Evolutionary conservation across 2,888 invertebrate species (phyloP), one percentile per base, ranked within the genome.

Genomic region (Epistrophella euchroma): DNA sequence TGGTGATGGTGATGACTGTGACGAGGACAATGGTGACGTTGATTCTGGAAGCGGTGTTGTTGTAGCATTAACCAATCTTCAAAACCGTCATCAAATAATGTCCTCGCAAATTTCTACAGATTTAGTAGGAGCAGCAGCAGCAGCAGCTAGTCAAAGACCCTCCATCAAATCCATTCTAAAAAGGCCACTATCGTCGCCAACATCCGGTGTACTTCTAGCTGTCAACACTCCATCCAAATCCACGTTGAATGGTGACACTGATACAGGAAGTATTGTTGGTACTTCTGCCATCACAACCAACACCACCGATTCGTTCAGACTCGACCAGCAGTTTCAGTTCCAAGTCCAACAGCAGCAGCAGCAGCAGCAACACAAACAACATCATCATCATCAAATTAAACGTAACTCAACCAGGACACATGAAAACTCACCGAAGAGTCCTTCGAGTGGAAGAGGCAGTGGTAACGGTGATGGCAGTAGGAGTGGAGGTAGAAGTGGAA

Each of bases 151-250:
- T 83, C 86, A 84, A 55, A 88, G 78, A 50, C 82, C 76, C 64
- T 80, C 81, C 1, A 94, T 95, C 77, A 94, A 94, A 91, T 94
- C 94, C 17, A 94, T 94, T 87, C 90, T 94, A 37, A 94, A 94
- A 88, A 94, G 94, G 84, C 94, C 95, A 37, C 86, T 89, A 25
- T 90, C 90, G 13, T 68, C 90, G 58, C 92, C 91, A 91, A 92
- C 92, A 88, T 88, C 70, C 83, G 37, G 58, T 56, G 71, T 64
- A 64, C 70, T 56, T 76, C 56, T 64, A 66, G 37, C 72, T 72
- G 77, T 58, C 72, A 66, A 52, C 58, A 68, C 71, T 60, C 22
- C 66, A 60, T 71, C 80, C 28, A 77, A 93, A 93, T 92, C 92
- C 64, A 86, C 90, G 13, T 89, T 88, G 17, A 77, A 88, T 15